A percentile compares a stretch with the other conserved stretches of the same genome.
These are phyloP conservation scores for Ammodytes marinus DNA, from an alignment of 2,113 vertebrate species.

Conservation along the genomic window DNA sequence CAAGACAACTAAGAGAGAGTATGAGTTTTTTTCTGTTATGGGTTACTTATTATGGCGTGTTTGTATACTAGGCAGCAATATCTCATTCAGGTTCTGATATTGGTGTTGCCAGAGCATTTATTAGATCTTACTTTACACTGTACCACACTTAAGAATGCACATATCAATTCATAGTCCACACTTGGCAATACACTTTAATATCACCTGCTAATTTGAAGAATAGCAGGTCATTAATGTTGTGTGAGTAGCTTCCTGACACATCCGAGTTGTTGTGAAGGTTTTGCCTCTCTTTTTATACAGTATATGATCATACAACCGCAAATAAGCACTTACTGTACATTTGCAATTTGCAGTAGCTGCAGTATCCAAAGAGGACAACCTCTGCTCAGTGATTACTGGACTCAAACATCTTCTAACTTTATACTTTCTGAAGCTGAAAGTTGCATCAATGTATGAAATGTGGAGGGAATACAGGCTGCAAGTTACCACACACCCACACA, in stretches of 20 bases:
- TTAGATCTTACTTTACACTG: too few species aligned
- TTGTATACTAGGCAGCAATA: background rate
- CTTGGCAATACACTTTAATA: too few species aligned
- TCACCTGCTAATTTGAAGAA: background rate
- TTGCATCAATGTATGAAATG: slow-evolving; percentile 10
- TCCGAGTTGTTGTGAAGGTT: background rate
- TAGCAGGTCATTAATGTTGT: background rate
- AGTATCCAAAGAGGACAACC: slow-evolving; percentile 3
- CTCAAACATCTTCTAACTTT: slow-evolving; percentile 1
- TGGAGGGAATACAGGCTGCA: background rate
- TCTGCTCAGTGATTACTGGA: slow-evolving; percentile 1
- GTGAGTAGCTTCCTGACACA: background rate
- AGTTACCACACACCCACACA: slow-evolving; percentile 2
- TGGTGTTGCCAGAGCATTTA: too few species aligned
- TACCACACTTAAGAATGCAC: too few species aligned
- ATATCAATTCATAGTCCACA: too few species aligned
- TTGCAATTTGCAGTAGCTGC: slow-evolving; percentile 32
- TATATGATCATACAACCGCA: background rate
- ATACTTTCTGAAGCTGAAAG: background rate
- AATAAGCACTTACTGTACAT: background rate
- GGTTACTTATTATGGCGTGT: too few species aligned
- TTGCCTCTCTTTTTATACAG: slow-evolving; percentile 11
- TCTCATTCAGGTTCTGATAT: background rate
- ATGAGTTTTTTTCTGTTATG: too few species aligned
- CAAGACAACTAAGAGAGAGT: background rate